Evolutionary conservation across 2,797 vertebrate species (phyloP).

Genomic region (Antennarius maculatus): DNA sequence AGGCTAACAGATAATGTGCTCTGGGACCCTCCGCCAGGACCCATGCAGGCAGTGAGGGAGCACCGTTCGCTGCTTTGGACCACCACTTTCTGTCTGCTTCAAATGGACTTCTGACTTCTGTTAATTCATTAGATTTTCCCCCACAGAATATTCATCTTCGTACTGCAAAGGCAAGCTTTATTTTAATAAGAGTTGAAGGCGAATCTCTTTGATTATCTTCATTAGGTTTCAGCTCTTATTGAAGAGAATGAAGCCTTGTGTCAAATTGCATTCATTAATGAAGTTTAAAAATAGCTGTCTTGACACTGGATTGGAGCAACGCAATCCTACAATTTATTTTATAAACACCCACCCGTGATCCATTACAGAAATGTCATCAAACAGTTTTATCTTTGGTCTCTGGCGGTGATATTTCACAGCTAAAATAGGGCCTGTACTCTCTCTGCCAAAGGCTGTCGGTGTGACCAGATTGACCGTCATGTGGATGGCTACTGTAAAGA

Average conservation of each 20-base stretch:
- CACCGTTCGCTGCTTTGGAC: constrained; percentile 49
- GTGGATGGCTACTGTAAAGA: constrained; percentile 71
- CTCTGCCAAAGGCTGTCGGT: constrained; percentile 59
- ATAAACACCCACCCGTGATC: constrained; percentile 37
- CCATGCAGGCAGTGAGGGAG: constrained; percentile 49
- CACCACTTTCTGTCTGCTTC: constrained; percentile 30
- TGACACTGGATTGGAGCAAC: constrained; percentile 23
- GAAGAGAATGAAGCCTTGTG: constrained; percentile 26
- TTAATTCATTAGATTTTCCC: constrained; percentile 13
- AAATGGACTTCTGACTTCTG: background rate
- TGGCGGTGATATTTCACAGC: constrained; percentile 56
- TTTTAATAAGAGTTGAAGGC: constrained; percentile 41
- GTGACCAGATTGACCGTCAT: constrained; percentile 62
- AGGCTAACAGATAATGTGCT: constrained; percentile 66
- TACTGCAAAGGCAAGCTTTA: constrained; percentile 23
- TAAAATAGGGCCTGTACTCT: constrained; percentile 52
- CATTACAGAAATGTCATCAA: constrained; percentile 50
- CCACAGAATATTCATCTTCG: constrained; percentile 30
- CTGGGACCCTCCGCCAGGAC: constrained; percentile 39
- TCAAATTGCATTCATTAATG: constrained; percentile 43
- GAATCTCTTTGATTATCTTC: constrained; percentile 57
- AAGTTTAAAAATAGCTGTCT: constrained; percentile 50
- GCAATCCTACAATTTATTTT: constrained; percentile 33
- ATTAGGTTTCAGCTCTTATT: constrained; percentile 43
- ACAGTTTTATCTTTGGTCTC: constrained; percentile 48